Conservation (phyloP, 2,113 vertebrate species). For the Camelus dromedarius region DNA sequence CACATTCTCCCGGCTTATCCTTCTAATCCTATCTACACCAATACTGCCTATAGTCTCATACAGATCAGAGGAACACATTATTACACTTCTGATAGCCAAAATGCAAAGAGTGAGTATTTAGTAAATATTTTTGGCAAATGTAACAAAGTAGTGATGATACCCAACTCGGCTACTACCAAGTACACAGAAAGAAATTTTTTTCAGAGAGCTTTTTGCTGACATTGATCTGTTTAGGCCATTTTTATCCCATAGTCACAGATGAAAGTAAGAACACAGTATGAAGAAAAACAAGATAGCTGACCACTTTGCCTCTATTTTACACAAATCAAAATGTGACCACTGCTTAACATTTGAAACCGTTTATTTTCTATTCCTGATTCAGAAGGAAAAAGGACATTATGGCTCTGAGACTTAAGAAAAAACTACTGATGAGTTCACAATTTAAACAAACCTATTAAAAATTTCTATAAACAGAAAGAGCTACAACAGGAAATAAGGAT, state of each 20-base stretch:
- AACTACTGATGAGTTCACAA: background rate
- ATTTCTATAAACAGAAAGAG: background rate
- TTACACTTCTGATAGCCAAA: background rate
- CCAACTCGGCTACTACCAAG: background rate
- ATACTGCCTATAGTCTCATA: background rate
- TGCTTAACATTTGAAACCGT: background rate
- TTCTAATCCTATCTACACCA: background rate
- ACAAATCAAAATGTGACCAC: background rate
- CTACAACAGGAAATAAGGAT: background rate
- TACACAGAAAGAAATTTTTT: background rate
- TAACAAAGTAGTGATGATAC: background rate
- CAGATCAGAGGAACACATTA: background rate
- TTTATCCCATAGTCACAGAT: background rate
- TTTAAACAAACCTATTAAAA: constrained; percentile 12
- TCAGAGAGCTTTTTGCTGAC: background rate
- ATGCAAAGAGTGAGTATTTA: background rate
- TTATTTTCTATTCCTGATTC: background rate
- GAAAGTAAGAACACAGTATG: background rate
- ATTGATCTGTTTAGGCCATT: background rate
- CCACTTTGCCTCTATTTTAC: background rate
- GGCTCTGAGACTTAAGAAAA: background rate
- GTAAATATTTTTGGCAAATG: background rate
- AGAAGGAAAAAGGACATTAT: background rate
- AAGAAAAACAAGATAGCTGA: background rate
- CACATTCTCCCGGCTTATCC: background rate